These are phyloP conservation scores for Endomychus coccineus DNA, from an alignment of 2,888 invertebrate genomes.

Conservation along the genomic window DNA sequence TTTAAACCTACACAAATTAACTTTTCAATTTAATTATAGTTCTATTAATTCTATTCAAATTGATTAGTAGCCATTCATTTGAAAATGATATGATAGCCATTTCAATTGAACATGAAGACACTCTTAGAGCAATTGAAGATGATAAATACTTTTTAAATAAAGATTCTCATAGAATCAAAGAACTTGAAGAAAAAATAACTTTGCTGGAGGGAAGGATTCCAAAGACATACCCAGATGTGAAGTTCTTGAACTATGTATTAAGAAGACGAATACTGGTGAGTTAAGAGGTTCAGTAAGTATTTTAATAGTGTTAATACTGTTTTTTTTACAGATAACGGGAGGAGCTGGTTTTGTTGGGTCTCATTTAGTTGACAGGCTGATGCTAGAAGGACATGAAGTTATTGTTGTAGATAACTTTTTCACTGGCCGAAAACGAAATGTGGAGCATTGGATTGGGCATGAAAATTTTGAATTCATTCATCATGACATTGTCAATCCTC, in stretches of 20 bases:
- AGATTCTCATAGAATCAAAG: constrained; percentile 56
- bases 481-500: constrained; percentile 96
- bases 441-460: constrained; percentile 98
- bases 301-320: no score
- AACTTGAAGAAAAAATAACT: constrained; percentile 64
- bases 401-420: constrained; percentile 98
- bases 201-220: constrained; percentile 66
- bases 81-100: no score
- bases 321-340: constrained; percentile 72
- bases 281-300: no score
- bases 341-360: constrained; percentile 99
- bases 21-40: no score
- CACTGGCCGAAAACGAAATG: constrained; percentile 93
- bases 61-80: no score
- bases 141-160: constrained; percentile 44
- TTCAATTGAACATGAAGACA: constrained; percentile 1
- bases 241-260: constrained; percentile 84
- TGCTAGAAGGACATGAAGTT: constrained; percentile 93
- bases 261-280: constrained; percentile 84
- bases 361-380: constrained; percentile 90
- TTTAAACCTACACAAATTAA: no score
- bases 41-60: no score
- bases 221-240: constrained; percentile 84
- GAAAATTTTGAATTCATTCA: constrained; percentile 98
- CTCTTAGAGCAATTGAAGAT: constrained; percentile 5